Evolutionary conservation across 2,113 vertebrate genomes (phyloP).

Genomic region (Melozone crissalis): DNA sequence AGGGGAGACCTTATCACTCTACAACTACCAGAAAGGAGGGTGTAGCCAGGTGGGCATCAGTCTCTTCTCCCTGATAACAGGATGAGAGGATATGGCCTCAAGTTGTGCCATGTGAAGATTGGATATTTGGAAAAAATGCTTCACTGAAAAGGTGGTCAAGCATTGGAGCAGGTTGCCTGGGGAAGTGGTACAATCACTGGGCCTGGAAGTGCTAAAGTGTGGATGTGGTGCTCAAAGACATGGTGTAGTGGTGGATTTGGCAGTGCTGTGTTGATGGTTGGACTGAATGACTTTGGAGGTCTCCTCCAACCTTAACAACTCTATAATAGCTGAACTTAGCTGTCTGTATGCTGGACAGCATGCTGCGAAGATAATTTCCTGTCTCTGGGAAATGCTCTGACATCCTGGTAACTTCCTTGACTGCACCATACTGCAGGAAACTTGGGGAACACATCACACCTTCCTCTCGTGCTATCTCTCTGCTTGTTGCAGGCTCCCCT

Average conservation of each 20-base stretch:
- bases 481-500: neutral
- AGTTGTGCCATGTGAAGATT: neutral
- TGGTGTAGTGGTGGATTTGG: neutral
- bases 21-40: neutral
- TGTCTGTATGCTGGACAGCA: neutral
- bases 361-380: neutral
- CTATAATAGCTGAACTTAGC: neutral
- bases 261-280: neutral
- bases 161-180: neutral
- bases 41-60: accelerated
- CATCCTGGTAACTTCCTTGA: neutral
- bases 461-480: neutral
- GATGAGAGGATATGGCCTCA: neutral
- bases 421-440: neutral
- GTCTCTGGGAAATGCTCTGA: neutral
- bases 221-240: neutral
- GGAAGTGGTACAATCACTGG: neutral
- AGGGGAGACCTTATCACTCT: neutral
- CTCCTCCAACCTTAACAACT: neutral
- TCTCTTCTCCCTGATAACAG: neutral
- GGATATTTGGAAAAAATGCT: neutral
- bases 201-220: neutral
- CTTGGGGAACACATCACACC: neutral
- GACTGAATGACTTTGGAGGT: neutral
- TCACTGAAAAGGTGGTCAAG: neutral